Evolutionary conservation across 2,113 vertebrate species (phyloP), one percentile per base, ranked within the genome.

Genomic region (Butorides virescens): DNA sequence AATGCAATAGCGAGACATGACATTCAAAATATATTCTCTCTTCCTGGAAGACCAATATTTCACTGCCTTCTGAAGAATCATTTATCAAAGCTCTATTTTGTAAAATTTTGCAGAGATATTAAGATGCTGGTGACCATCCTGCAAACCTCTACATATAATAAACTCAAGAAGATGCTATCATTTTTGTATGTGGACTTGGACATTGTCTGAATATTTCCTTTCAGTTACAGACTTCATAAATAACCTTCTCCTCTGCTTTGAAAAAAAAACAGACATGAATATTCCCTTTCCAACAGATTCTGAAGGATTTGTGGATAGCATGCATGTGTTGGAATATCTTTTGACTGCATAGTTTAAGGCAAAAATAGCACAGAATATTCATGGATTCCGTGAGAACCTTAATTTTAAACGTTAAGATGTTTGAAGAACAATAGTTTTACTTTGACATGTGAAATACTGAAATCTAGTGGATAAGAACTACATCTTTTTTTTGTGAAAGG

Each of bases 341-440:
- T 63, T 92, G 71, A 95, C n/a, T 46, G 44, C 37, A 81, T 10
- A 77, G n/a, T 84, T 94, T 52, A 27, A 77, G 22, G 47, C 37
- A 88, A 93, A 95, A 92, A 80, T 47, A 93, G 42, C 67, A 50
- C 9, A 83, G 22, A 86, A 90, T 62, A 96, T 80, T 56, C 27
- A 76, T 4, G 9, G 32, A 58, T 67, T 90, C 75, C 63, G 46
- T 79, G 37, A 88, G 88, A 96, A 63, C 25, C 55, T 74, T 58
- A 86, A 90, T 86, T 90, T 66, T 83, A 86, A 92, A 53, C 32
- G 2, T 23, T 25, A 74, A 56, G 18, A 59, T 21, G 11, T 46
- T 58, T 72, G 71, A 76, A 92, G 37, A 93, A 91, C n/a, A 66
- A 34, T 13, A 73, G 56, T 70, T 92, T 72, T 52, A 88, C 52